A percentile compares a stretch with the other conserved stretches of the same genome.
Evolutionary conservation across 2,113 vertebrate genomes (phyloP).

Genomic region (Sitta europaea): DNA sequence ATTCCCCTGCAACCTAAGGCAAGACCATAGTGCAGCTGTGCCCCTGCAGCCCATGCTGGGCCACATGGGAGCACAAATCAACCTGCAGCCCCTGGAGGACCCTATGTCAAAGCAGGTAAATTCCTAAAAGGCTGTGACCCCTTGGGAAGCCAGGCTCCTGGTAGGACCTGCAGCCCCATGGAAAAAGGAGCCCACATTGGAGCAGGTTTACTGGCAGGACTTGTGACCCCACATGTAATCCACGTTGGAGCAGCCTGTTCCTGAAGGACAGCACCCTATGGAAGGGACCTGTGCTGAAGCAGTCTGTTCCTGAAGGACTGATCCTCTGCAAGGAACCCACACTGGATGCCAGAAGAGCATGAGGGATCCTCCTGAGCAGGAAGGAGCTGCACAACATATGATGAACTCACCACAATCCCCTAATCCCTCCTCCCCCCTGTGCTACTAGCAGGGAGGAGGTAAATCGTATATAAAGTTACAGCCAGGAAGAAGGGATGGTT

Average conservation of each 20-base stretch:
- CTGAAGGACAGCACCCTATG: background rate
- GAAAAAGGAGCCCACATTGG: fast-evolving
- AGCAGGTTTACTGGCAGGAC: background rate
- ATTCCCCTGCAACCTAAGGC: fast-evolving
- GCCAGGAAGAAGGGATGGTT: fast-evolving
- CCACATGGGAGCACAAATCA: fast-evolving
- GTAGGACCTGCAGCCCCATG: background rate
- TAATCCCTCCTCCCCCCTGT: background rate
- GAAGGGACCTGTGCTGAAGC: background rate
- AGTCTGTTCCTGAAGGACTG: background rate
- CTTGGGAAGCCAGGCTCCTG: background rate
- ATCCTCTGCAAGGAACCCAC: background rate
- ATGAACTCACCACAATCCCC: background rate
- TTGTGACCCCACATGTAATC: background rate
- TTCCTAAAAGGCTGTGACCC: background rate
- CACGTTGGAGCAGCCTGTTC: fast-evolving
- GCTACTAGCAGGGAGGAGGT: background rate
- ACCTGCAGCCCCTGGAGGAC: background rate
- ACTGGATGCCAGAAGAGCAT: background rate
- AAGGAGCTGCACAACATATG: background rate
- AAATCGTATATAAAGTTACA: background rate
- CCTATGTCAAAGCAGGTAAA: background rate
- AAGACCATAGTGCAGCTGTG: background rate
- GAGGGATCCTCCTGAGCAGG: background rate
- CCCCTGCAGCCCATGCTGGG: background rate